These are phyloP conservation scores for Drosophila kuntzei DNA, from an alignment of 2,888 invertebrate species.

Conservation along the genomic window DNA sequence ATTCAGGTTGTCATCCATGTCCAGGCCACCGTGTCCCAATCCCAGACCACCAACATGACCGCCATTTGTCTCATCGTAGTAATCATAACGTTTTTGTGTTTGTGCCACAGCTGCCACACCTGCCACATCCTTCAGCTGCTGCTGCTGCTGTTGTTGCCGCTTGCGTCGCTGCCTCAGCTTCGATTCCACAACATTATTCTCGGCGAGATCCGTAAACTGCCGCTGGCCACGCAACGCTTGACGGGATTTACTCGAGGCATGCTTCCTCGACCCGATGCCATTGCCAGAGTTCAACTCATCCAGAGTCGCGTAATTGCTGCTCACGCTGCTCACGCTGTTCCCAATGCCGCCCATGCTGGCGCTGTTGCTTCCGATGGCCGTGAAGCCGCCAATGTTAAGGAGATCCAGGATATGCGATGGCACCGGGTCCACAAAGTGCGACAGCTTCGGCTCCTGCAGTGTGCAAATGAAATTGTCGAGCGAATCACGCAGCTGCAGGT, in stretches of 20 bases:
- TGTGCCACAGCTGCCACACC: slow-evolving; percentile 61
- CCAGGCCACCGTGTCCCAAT: slow-evolving; percentile 50
- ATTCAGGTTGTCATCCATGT: slow-evolving; percentile 80
- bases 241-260: slow-evolving; percentile 59
- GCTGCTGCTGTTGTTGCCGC: slow-evolving; percentile 26
- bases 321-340: slow-evolving; percentile 50
- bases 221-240: slow-evolving; percentile 75
- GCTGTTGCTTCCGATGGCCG: slow-evolving; percentile 72
- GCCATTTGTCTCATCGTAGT: slow-evolving; percentile 63
- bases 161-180: slow-evolving; percentile 64
- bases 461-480: slow-evolving; percentile 91
- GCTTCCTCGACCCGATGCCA: slow-evolving; percentile 49
- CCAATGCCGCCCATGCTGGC: slow-evolving; percentile 70
- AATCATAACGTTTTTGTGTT: slow-evolving; percentile 72
- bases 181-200: slow-evolving; percentile 66
- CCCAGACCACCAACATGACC: slow-evolving; percentile 57
- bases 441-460: slow-evolving; percentile 86
- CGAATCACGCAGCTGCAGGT: slow-evolving; percentile 89
- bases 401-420: slow-evolving; percentile 78
- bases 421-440: slow-evolving; percentile 80
- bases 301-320: slow-evolving; percentile 60
- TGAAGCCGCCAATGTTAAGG: slow-evolving; percentile 76
- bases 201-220: slow-evolving; percentile 67
- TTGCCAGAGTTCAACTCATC: slow-evolving; percentile 58
- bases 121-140: slow-evolving; percentile 31